Conservation (phyloP, 64 coral and sea anemone species). For the Dendrophyllia cribrosa region DNA sequence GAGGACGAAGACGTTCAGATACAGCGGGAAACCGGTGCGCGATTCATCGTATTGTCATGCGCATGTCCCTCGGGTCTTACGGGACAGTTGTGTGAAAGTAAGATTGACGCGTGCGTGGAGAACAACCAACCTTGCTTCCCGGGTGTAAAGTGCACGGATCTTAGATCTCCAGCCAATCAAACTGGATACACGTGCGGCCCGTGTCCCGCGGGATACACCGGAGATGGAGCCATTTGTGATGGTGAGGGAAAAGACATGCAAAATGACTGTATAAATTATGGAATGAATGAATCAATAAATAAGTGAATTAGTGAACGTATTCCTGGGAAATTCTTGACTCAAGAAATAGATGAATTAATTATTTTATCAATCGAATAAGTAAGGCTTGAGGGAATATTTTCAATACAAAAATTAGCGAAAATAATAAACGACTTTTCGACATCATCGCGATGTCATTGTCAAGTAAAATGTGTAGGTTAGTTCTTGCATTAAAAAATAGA, state of each 20-base stretch:
- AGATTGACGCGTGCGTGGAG: conserved; percentile 50
- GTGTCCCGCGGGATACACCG: conserved; percentile 45
- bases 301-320: no score
- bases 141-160: conserved; percentile 30
- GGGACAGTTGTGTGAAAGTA: conserved; percentile 44
- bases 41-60: conserved; percentile 43
- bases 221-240: conserved; percentile 20
- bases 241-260: conserved; percentile 12
- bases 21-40: conserved; percentile 4
- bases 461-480: no score
- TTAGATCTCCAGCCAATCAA: neutral
- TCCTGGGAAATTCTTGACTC: no score
- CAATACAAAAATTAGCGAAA: no score
- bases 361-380: no score
- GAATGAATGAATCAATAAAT: no score
- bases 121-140: conserved; percentile 47
- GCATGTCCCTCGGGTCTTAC: conserved; percentile 54
- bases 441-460: no score
- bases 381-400: no score
- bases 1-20: conserved; percentile 24
- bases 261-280: neutral
- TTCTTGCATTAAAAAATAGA: no score
- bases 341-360: no score
- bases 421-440: no score
- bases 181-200: conserved; percentile 18